Conservation (phyloP, 2,888 invertebrate species). For the Catocala nupta region DNA sequence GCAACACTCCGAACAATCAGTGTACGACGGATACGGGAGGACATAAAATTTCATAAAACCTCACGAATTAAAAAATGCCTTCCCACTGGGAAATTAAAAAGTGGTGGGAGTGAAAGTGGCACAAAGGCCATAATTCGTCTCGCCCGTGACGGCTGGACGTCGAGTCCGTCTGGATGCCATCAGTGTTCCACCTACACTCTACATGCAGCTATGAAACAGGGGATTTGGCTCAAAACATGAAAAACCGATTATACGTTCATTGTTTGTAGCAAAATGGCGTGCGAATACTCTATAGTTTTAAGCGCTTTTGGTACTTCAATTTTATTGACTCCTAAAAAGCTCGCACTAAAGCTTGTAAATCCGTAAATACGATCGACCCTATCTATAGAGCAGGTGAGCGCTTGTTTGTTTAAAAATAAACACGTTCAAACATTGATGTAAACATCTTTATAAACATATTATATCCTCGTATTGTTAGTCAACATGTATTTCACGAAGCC, state of each 20-base stretch:
- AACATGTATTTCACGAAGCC: conserved; percentile 3
- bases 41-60: conserved; percentile 81
- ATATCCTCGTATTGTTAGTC: conserved; percentile 1
- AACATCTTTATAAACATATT: conserved; percentile 11
- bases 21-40: conserved; percentile 61
- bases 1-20: conserved; percentile 66
- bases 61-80: conserved; percentile 80
- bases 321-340: conserved; percentile 78
- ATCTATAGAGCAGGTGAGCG: conserved; percentile 45
- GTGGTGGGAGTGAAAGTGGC: conserved; percentile 79
- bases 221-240: conserved; percentile 78
- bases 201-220: conserved; percentile 64
- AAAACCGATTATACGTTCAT: conserved; percentile 80
- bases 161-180: conserved; percentile 63
- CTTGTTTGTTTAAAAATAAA: conserved; percentile 24
- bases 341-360: conserved; percentile 67
- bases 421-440: conserved; percentile 18
- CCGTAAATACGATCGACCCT: conserved; percentile 51
- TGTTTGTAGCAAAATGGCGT: conserved; percentile 72
- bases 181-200: conserved; percentile 42
- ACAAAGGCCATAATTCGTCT: conserved; percentile 84
- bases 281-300: conserved; percentile 68
- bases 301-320: conserved; percentile 72
- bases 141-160: conserved; percentile 71
- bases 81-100: conserved; percentile 81